Conservation (phyloP, 1,140 invertebrate species). For the Chymomyza costata region DNA sequence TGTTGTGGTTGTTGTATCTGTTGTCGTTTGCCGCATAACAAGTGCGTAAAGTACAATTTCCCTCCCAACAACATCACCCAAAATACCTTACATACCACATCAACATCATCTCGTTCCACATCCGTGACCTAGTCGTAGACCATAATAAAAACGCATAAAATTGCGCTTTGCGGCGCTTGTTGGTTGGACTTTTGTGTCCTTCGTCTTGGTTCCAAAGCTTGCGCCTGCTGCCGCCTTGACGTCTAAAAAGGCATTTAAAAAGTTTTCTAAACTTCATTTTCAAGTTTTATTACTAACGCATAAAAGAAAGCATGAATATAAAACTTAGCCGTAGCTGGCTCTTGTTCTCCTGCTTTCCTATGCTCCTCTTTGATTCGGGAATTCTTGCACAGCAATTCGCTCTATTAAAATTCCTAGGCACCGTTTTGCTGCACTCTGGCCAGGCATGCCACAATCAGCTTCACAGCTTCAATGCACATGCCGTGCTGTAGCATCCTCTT, state of each 20-base stretch:
- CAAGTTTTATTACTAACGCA: conserved; percentile 62
- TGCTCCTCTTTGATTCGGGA: conserved; percentile 10
- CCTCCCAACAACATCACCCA: conserved; percentile 1
- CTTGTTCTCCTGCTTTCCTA: conserved; percentile 14
- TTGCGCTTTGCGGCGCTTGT: no score
- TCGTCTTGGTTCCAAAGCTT: background rate
- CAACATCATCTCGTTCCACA: no score
- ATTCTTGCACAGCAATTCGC: conserved; percentile 57
- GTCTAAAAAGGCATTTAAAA: conserved; percentile 56
- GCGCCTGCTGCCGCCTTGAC: conserved; percentile 1
- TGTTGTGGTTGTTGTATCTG: background rate
- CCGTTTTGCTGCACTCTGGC: conserved; percentile 34
- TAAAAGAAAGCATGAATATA: conserved; percentile 15
- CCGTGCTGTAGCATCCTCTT: conserved; percentile 1
- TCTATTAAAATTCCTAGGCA: conserved; percentile 67
- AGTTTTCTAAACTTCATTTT: conserved; percentile 71
- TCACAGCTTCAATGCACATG: no score
- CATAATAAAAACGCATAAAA: background rate
- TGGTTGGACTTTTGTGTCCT: background rate
- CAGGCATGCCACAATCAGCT: conserved; percentile 41
- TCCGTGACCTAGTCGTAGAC: background rate
- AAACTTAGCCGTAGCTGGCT: no score
- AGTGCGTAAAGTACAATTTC: conserved; percentile 15
- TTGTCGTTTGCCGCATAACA: conserved; percentile 19
- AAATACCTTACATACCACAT: conserved; percentile 1